These are phyloP conservation scores for Cossypha polioptera DNA, from an alignment of 2,797 vertebrate species.

Conservation along the genomic window DNA sequence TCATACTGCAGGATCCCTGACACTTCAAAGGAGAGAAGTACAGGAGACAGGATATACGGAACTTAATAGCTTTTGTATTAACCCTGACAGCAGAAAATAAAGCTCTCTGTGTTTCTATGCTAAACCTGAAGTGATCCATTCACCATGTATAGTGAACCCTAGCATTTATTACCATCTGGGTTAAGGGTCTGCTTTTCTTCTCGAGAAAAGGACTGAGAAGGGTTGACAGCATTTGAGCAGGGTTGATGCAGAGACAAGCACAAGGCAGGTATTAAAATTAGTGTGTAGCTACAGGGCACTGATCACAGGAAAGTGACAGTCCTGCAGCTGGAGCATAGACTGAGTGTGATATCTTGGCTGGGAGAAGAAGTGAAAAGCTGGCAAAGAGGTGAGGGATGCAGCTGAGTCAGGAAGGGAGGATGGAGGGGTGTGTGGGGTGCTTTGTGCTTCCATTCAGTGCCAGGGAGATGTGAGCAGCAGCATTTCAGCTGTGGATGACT, in stretches of 20 bases:
- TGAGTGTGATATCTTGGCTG: background rate
- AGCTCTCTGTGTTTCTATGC: background rate
- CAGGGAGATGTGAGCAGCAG: background rate
- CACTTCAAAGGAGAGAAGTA: background rate
- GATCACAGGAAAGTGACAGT: background rate
- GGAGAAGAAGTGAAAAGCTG: background rate
- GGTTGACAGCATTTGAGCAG: background rate
- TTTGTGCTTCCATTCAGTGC: background rate
- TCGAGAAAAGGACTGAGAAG: background rate
- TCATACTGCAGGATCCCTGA: background rate
- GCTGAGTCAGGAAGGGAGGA: background rate
- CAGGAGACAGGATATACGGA: background rate
- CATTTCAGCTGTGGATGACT: background rate
- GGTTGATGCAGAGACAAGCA: background rate
- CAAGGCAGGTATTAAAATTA: background rate
- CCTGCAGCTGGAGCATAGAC: background rate
- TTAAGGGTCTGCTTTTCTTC: background rate
- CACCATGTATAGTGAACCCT: background rate
- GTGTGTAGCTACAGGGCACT: background rate
- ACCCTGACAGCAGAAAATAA: background rate
- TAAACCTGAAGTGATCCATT: background rate
- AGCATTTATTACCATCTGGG: background rate
- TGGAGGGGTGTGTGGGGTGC: fast-evolving
- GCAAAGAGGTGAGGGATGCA: background rate
- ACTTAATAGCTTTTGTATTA: background rate